phyloP scores from a whole-genome alignment of 2,113 vertebrate genomes.

The Amia ocellicauda region DNA sequence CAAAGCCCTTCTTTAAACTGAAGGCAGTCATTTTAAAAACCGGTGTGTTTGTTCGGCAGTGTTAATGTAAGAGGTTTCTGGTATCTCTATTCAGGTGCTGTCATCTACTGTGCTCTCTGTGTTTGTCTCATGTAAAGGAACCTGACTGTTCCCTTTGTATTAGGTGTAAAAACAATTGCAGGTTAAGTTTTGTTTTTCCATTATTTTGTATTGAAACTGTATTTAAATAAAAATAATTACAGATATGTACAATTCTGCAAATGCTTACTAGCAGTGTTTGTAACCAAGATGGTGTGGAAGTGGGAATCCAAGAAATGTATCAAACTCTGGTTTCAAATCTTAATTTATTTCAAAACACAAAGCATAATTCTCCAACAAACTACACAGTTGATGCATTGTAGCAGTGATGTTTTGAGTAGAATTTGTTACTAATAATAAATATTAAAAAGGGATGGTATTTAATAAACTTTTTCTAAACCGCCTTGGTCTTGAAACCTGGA shows the following conservation, averaged over 20 bases:
- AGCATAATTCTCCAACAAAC: too few species aligned
- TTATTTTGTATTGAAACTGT: slow-evolving; percentile 16
- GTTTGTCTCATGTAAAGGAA: neutral
- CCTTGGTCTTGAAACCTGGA: too few species aligned
- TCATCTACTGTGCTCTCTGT: neutral
- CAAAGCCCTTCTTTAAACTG: too few species aligned
- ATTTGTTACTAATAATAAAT: too few species aligned
- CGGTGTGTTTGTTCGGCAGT: too few species aligned
- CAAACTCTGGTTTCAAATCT: neutral
- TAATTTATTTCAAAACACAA: too few species aligned
- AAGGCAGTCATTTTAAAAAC: too few species aligned
- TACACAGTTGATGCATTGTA: too few species aligned
- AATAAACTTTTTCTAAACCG: too few species aligned
- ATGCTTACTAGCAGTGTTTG: neutral
- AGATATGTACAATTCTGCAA: neutral
- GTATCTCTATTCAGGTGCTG: neutral
- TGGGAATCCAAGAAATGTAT: neutral
- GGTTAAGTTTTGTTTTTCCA: slow-evolving; percentile 7
- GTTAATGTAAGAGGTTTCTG: neutral
- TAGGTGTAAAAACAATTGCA: neutral
- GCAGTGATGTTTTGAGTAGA: too few species aligned
- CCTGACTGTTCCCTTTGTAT: neutral
- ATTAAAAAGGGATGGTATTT: too few species aligned
- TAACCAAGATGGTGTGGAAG: neutral
- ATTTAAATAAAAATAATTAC: slow-evolving; percentile 7